Conservation (phyloP, 2,797 vertebrate species). For the Rhinoraja longicauda region DNA sequence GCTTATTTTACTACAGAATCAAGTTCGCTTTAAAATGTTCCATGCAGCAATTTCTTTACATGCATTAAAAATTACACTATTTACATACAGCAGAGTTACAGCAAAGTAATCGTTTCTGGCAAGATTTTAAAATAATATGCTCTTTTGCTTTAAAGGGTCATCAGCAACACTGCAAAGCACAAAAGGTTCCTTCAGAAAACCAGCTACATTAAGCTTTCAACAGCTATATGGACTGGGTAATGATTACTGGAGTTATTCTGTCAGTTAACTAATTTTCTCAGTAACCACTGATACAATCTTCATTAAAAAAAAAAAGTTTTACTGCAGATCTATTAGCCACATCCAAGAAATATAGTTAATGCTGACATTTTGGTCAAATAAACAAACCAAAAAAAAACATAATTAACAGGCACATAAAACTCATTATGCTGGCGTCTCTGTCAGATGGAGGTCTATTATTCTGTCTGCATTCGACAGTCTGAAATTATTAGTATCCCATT, state of each 20-base stretch:
- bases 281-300: conserved; percentile 33
- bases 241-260: conserved; percentile 34
- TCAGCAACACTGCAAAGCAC: conserved; percentile 9
- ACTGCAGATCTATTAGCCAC: conserved; percentile 37
- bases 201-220: conserved; percentile 38
- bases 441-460: conserved; percentile 41
- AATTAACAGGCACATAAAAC: conserved; percentile 43
- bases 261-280: conserved; percentile 32
- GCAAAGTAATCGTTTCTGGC: neutral
- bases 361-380: conserved; percentile 41
- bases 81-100: neutral
- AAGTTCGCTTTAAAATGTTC: conserved; percentile 3
- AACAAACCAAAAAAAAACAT: conserved; percentile 40
- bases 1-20: conserved; percentile 4
- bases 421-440: conserved; percentile 46
- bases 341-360: conserved; percentile 38
- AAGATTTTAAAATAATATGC: neutral
- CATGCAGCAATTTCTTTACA: neutral
- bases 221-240: conserved; percentile 26
- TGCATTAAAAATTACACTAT: neutral
- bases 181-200: conserved; percentile 10
- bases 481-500: conserved; percentile 43
- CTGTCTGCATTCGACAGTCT: conserved; percentile 40
- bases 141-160: neutral
- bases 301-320: conserved; percentile 38